Base-by-base conservation (phyloP, 2,113 vertebrate species). In the Anhinga rufa region DNA sequence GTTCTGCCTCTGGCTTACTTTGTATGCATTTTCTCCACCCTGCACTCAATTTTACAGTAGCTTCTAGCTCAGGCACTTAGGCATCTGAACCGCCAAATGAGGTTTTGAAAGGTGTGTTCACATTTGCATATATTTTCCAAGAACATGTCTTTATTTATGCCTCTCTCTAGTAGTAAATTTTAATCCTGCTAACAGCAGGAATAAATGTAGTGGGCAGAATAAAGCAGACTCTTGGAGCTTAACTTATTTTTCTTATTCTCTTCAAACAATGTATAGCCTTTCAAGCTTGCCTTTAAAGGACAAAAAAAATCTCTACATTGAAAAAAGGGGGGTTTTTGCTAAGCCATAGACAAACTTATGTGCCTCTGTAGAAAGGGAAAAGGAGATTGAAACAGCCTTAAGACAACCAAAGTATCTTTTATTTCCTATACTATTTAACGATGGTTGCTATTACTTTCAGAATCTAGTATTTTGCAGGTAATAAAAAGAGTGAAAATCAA, bases 401-500 rank as follows among this genome's bases (percentile, higher is more conserved):
- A 97, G 94, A 97, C 95, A 97, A 95, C 72, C 9, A 7, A 95
- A 68, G 55, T 83, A 83, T 94, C 95, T 97, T 96, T 97, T 97
- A 96, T 97, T 97, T 96, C 93, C 91, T 93, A 88, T 93, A 40
- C 91, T 96, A 88, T 96, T 97, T 97, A 96, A 96, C 69, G 54
- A 93, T 81, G 93, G 93, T 95, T 96, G 90, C 97, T 96, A 95
- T 98, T 97, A 96, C 95, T 97, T 96, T 94, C 93, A 96, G 97
- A 97, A 97, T 95, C 91, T 90, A 88, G 90, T 97, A 96, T 96
- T 97, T 96, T 97, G 91, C 92, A 93, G 97, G 96, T 97, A 97
- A 97, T 97, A 97, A 97, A 97, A 97, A 95, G 92, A 95, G 95
- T 83, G 96, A 97, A 97, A 97, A 98, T 97, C 96, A 97, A 97